These are phyloP conservation scores for Cheilosia grossa DNA, from an alignment of 2,888 invertebrate species.

Conservation along the genomic window DNA sequence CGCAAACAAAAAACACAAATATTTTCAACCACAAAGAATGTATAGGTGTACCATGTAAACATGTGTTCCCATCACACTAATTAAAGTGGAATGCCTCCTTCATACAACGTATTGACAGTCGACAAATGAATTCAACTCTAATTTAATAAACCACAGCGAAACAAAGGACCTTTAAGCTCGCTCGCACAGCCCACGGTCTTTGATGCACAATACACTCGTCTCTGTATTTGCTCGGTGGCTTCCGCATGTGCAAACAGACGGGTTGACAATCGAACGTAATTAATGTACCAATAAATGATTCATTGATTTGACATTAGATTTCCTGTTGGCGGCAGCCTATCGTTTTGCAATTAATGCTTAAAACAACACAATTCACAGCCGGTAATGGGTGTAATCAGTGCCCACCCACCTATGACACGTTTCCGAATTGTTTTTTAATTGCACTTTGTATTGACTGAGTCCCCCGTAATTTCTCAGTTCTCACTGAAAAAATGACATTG, in stretches of 20 bases:
- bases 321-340: neutral
- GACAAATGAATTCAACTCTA: slow-evolving; percentile 1
- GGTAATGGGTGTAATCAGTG: slow-evolving; percentile 5
- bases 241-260: slow-evolving; percentile 16
- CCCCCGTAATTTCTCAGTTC: neutral
- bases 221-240: slow-evolving; percentile 31
- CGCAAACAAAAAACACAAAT: no score
- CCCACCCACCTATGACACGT: slow-evolving; percentile 12
- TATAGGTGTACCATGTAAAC: neutral
- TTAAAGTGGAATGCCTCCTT: neutral
- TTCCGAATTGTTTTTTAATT: slow-evolving; percentile 38
- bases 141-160: slow-evolving; percentile 7
- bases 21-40: no score
- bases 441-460: slow-evolving; percentile 11
- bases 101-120: neutral
- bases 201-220: slow-evolving; percentile 27
- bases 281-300: slow-evolving; percentile 42
- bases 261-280: slow-evolving; percentile 26
- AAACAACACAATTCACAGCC: neutral
- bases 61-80: neutral
- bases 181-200: neutral
- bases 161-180: neutral
- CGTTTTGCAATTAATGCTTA: slow-evolving; percentile 8
- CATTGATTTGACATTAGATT: slow-evolving; percentile 27
- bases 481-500: slow-evolving; percentile 9